phyloP scores from a whole-genome alignment of 1,140 invertebrate genomes.

The Semibalanus balanoides region DNA sequence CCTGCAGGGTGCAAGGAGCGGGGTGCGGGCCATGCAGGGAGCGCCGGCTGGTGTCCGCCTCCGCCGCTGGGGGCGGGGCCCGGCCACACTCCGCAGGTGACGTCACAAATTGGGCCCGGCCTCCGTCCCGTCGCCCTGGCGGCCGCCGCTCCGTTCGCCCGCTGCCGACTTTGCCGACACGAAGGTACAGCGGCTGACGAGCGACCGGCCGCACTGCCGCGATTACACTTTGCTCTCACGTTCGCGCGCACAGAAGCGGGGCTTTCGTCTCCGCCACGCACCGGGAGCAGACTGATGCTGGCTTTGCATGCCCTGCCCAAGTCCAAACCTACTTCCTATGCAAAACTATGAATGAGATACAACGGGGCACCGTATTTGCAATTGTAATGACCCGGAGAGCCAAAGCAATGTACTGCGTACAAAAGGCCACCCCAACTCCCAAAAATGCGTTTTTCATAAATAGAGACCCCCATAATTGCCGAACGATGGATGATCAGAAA shows the following conservation, averaged over 20 bases:
- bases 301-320: not conserved
- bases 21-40: too few species aligned
- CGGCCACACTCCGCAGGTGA: not conserved
- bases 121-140: too few species aligned
- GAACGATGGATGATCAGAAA: not conserved
- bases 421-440: not conserved
- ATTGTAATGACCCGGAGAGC: not conserved
- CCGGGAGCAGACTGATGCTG: not conserved
- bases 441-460: not conserved
- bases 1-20: too few species aligned
- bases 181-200: too few species aligned
- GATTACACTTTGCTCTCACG: not conserved
- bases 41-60: too few species aligned
- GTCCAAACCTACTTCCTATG: slow-evolving; percentile 1
- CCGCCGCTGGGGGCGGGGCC: too few species aligned
- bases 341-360: slow-evolving; percentile 2
- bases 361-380: not conserved
- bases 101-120: too few species aligned
- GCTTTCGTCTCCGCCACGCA: not conserved
- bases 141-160: too few species aligned
- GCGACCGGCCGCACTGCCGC: too few species aligned
- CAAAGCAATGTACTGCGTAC: not conserved
- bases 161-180: not conserved
- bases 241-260: not conserved
- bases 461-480: not conserved